phyloP scores from a whole-genome alignment of 2,113 vertebrate species.

The Hucho hucho region DNA sequence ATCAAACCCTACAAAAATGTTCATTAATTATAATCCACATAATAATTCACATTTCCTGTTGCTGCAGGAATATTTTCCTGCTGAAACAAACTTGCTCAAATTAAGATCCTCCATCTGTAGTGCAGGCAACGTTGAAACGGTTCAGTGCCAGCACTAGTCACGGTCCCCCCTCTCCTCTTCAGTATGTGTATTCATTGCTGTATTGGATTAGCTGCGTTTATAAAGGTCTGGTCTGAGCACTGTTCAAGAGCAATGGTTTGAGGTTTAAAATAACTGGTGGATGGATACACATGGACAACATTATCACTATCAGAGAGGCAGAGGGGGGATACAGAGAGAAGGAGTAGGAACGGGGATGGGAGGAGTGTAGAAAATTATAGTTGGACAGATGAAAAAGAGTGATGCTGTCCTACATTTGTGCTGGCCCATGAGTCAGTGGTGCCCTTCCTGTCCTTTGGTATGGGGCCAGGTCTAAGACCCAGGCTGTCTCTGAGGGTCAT shows the following conservation, averaged over 20 bases:
- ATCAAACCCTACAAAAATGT: no score
- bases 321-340: slow-evolving; percentile 12
- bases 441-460: slow-evolving; percentile 19
- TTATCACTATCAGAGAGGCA: slow-evolving; percentile 29
- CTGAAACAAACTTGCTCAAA: no score
- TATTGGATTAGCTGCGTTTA: slow-evolving; percentile 30
- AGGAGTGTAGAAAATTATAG: not conserved
- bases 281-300: slow-evolving; percentile 53
- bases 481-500: not conserved
- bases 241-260: slow-evolving; percentile 49
- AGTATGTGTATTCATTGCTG: slow-evolving; percentile 7
- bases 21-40: no score
- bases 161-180: not conserved
- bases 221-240: slow-evolving; percentile 24
- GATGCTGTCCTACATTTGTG: not conserved
- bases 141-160: not conserved
- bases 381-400: not conserved
- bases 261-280: slow-evolving; percentile 49
- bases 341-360: not conserved
- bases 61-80: no score
- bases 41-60: no score
- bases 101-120: no score
- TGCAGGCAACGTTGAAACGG: not conserved
- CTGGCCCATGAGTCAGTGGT: slow-evolving; percentile 9
- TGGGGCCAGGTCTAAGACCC: slow-evolving; percentile 30